These are phyloP conservation scores for Tiliacea aurago DNA, from an alignment of 2,888 invertebrate genomes.

Conservation along the genomic window DNA sequence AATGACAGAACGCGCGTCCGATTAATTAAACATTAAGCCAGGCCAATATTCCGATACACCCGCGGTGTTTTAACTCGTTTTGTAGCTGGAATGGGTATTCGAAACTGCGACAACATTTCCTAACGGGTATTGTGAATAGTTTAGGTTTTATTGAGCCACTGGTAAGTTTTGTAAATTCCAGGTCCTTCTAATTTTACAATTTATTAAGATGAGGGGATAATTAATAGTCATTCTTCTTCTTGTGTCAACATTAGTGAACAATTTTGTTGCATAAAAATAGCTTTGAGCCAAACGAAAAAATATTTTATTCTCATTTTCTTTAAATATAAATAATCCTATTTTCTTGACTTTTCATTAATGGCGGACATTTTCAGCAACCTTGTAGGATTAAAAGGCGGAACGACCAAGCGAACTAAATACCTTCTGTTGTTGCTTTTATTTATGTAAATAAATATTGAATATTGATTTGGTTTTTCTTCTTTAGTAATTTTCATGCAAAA, in stretches of 20 bases:
- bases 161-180: background rate
- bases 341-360: constrained; percentile 6
- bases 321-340: background rate
- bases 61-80: background rate
- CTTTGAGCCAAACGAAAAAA: no score
- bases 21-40: constrained; percentile 12
- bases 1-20: constrained; percentile 1
- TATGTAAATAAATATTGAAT: background rate
- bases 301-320: no score
- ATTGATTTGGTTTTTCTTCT: background rate
- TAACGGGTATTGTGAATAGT: background rate
- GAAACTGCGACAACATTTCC: background rate
- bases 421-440: background rate
- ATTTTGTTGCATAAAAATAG: background rate
- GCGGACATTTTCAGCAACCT: background rate
- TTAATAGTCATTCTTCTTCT: background rate
- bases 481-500: no score
- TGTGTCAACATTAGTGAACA: no score
- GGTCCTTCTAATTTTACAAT: background rate
- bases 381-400: background rate
- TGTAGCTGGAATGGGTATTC: background rate
- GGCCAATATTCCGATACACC: background rate
- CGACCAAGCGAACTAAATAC: background rate
- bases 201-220: background rate
- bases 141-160: background rate